These are phyloP conservation scores for Orthosia incerta DNA, from an alignment of 2,888 invertebrate genomes.

Conservation along the genomic window DNA sequence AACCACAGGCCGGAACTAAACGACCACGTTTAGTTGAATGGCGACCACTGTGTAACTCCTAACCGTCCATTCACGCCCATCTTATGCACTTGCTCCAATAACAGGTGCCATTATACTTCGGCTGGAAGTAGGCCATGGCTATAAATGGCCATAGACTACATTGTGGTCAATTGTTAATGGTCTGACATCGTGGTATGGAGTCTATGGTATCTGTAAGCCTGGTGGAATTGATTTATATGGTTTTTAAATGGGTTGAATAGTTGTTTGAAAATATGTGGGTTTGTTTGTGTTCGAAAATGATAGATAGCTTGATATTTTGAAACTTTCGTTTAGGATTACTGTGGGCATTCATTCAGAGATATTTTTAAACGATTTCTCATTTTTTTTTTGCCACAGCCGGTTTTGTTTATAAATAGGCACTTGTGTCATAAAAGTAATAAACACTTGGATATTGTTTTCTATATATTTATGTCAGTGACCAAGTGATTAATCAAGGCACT, in stretches of 20 bases:
- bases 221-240: conserved; percentile 20
- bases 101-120: conserved; percentile 60
- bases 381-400: no score
- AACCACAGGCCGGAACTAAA: conserved; percentile 39
- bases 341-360: background rate
- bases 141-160: conserved; percentile 48
- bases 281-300: background rate
- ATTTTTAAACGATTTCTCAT: no score
- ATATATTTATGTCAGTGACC: no score
- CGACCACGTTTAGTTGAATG: conserved; percentile 8
- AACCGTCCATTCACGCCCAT: conserved; percentile 40
- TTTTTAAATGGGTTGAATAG: background rate
- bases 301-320: background rate
- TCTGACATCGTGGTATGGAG: conserved; percentile 3
- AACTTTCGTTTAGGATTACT: background rate
- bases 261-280: background rate
- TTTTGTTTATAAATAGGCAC: no score
- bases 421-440: no score
- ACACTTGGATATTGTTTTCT: no score
- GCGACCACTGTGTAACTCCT: conserved; percentile 25
- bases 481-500: no score
- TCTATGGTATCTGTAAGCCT: conserved; percentile 6
- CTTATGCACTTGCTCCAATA: conserved; percentile 51
- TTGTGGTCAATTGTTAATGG: conserved; percentile 54
- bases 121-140: conserved; percentile 54